Percentiles rank a stretch among this genome's conserved stretches.
Evolutionary conservation across 2,888 invertebrate species (phyloP).

Genomic region (Argyresthia goedartella): DNA sequence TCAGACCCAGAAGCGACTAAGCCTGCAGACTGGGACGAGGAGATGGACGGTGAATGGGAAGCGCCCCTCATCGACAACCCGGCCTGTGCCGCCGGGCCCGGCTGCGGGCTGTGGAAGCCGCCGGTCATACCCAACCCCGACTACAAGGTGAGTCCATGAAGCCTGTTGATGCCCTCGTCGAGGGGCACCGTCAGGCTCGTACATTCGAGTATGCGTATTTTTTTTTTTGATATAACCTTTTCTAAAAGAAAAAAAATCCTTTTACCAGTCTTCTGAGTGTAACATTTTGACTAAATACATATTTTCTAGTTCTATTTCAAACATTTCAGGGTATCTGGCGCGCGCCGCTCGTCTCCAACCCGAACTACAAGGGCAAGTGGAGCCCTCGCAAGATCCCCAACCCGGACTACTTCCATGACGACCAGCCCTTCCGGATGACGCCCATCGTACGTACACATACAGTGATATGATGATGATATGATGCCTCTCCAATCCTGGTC

Average conservation of each 20-base stretch:
- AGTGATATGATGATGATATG: not conserved
- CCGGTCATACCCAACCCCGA: slow-evolving; percentile 89
- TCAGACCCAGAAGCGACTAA: slow-evolving; percentile 86
- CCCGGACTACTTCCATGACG: slow-evolving; percentile 93
- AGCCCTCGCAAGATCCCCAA: slow-evolving; percentile 87
- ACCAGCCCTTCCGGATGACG: slow-evolving; percentile 90
- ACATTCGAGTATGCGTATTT: too few species aligned
- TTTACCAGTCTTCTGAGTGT: too few species aligned
- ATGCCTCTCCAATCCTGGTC: too few species aligned
- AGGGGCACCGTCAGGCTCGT: not conserved
- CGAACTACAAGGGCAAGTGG: slow-evolving; percentile 97
- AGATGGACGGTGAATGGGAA: slow-evolving; percentile 99
- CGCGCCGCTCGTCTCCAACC: slow-evolving; percentile 90
- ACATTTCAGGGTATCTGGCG: slow-evolving; percentile 85
- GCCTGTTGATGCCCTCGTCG: not conserved
- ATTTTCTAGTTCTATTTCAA: too few species aligned
- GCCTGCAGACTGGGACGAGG: slow-evolving; percentile 97
- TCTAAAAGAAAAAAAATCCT: too few species aligned
- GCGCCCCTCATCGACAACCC: slow-evolving; percentile 94
- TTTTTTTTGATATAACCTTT: too few species aligned
- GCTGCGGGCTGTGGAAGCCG: slow-evolving; percentile 93
- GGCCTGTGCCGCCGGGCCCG: slow-evolving; percentile 80
- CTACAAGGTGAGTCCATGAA: slow-evolving; percentile 73
- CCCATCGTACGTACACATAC: slow-evolving; percentile 80
- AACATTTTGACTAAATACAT: too few species aligned